A percentile compares a stretch with the other conserved stretches of the same genome.
These are phyloP conservation scores for Listrodromus nycthemerus DNA, from an alignment of 2,888 invertebrate genomes.

Conservation along the genomic window DNA sequence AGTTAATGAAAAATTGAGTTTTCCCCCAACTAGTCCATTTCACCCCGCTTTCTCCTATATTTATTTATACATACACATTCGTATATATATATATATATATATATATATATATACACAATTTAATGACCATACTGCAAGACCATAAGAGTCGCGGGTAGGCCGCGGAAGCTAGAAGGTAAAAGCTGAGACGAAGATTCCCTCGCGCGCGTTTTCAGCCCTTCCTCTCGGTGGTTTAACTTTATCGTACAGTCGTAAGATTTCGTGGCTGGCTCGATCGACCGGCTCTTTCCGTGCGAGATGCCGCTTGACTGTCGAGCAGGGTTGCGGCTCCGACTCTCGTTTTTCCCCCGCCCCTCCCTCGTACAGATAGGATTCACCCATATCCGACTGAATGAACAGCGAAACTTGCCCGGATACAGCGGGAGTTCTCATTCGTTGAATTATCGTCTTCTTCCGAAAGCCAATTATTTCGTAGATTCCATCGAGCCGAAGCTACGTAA, in stretches of 20 bases:
- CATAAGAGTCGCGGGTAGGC: slow-evolving; percentile 16
- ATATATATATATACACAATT: slow-evolving; percentile 39
- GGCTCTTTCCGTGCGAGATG: slow-evolving; percentile 16
- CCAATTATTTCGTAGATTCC: slow-evolving; percentile 60
- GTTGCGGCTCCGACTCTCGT: slow-evolving; percentile 29
- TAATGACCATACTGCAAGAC: slow-evolving; percentile 46
- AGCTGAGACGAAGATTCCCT: slow-evolving; percentile 21
- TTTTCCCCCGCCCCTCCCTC: slow-evolving; percentile 3
- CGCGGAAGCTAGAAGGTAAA: slow-evolving; percentile 16
- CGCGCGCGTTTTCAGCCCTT: slow-evolving; percentile 22
- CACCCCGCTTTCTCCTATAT: too few species aligned
- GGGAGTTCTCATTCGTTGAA: slow-evolving; percentile 45
- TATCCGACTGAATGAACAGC: slow-evolving; percentile 48
- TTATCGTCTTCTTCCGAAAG: slow-evolving; percentile 52
- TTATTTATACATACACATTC: too few species aligned
- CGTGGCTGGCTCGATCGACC: slow-evolving; percentile 43
- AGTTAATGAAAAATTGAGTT: too few species aligned
- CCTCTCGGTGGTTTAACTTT: slow-evolving; percentile 55
- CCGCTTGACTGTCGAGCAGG: slow-evolving; percentile 26
- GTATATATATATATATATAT: too few species aligned
- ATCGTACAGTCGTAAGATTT: slow-evolving; percentile 57
- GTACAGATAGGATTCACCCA: slow-evolving; percentile 36
- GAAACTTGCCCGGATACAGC: slow-evolving; percentile 51
- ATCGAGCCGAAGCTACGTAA: slow-evolving; percentile 34
- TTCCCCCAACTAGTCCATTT: too few species aligned